A percentile compares a stretch with the other conserved stretches of the same genome.
These are phyloP conservation scores for Oreonectes daqikongensis DNA, from an alignment of 2,797 vertebrate species.

Conservation along the genomic window DNA sequence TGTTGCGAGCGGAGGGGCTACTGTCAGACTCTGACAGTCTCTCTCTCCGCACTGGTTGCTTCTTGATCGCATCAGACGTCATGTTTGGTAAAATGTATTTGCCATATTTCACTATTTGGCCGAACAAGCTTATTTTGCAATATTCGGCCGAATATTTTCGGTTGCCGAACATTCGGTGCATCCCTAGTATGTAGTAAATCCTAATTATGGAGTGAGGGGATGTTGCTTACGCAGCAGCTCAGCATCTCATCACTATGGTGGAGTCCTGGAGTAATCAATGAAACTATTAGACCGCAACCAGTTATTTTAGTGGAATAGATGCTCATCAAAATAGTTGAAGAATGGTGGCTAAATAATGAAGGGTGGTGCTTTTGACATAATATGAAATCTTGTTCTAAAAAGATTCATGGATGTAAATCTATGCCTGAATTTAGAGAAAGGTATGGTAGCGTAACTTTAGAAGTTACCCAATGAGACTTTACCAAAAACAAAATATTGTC, in stretches of 20 bases:
- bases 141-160: too few relatives aligned
- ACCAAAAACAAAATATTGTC: too few relatives aligned
- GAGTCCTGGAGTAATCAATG: slow-evolving; percentile 37
- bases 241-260: neutral
- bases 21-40: too few relatives aligned
- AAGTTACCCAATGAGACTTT: neutral
- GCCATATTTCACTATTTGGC: too few relatives aligned
- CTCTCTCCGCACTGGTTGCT: too few relatives aligned
- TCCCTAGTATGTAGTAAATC: slow-evolving; percentile 5
- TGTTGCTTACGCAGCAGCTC: slow-evolving; percentile 11
- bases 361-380: too few relatives aligned
- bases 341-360: too few relatives aligned
- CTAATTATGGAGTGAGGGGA: neutral
- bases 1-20: too few relatives aligned
- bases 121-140: too few relatives aligned
- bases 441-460: neutral
- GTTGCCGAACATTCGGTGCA: too few relatives aligned
- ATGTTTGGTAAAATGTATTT: too few relatives aligned
- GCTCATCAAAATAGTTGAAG: neutral
- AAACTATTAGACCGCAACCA: neutral
- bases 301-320: neutral
- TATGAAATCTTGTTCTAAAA: neutral
- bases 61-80: too few relatives aligned
- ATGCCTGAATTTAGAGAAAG: neutral
- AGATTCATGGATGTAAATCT: neutral